Conservation (phyloP, 2,113 vertebrate species). For the Rattus rattus region DNA sequence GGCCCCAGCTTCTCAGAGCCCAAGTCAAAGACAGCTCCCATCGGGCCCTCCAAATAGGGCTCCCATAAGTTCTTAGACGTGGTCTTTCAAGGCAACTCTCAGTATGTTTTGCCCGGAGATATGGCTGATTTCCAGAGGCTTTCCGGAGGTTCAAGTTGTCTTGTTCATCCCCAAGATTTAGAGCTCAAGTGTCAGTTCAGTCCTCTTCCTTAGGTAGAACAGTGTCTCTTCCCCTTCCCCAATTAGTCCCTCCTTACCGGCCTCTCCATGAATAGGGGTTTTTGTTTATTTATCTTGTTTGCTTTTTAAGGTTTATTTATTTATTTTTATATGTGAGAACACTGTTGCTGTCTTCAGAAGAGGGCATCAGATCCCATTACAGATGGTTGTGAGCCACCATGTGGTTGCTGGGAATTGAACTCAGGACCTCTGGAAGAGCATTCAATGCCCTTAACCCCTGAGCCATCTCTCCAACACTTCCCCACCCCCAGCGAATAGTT, state of each 20-base stretch:
- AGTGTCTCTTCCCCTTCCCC: not conserved
- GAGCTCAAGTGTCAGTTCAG: not conserved
- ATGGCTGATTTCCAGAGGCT: not conserved
- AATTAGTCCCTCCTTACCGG: not conserved
- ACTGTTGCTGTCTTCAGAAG: too few species aligned
- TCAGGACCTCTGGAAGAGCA: too few species aligned
- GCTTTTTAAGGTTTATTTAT: too few species aligned
- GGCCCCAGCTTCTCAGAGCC: too few species aligned
- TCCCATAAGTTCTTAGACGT: not conserved
- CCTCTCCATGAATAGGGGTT: not conserved
- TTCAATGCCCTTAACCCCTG: too few species aligned
- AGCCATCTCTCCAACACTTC: too few species aligned
- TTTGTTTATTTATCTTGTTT: too few species aligned
- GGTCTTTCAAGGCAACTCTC: not conserved
- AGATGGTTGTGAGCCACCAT: too few species aligned
- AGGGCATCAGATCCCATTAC: too few species aligned
- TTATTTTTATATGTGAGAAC: too few species aligned
- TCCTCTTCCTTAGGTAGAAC: not conserved
- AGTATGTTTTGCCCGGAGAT: not conserved
- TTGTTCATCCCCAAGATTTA: not conserved
- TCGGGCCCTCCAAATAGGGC: rapidly evolving
- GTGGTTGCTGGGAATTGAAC: too few species aligned
- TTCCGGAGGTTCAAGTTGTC: not conserved
- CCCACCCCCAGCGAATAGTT: not conserved
- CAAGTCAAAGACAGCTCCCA: not conserved